Conservation (phyloP, 1,140 invertebrate species). For the Magallana ariakensis region DNA sequence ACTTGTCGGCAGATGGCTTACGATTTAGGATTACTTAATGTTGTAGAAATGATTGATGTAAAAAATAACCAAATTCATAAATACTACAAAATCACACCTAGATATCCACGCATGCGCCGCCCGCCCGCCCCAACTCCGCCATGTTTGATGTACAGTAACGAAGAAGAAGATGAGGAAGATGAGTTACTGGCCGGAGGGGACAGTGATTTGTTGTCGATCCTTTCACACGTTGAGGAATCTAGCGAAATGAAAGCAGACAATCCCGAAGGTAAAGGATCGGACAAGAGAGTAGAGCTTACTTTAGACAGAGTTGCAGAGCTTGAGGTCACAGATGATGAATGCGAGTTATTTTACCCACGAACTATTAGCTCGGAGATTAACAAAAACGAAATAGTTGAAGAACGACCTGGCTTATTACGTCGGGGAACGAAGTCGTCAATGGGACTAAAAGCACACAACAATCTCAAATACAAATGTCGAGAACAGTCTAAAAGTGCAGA, state of each 20-base stretch:
- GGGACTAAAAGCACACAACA: conserved; percentile 40
- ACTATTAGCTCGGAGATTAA: neutral
- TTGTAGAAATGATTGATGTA: conserved; percentile 75
- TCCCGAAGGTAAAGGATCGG: neutral
- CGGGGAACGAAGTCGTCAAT: conserved; percentile 52
- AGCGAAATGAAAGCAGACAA: neutral
- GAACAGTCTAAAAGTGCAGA: conserved; percentile 33
- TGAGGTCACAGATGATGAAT: conserved; percentile 46
- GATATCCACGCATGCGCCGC: conserved; percentile 55
- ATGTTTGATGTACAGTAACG: neutral
- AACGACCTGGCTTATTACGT: conserved; percentile 43
- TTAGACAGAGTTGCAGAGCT: conserved; percentile 14
- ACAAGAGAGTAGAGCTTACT: neutral
- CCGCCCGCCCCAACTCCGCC: conserved; percentile 50
- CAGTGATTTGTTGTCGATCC: neutral
- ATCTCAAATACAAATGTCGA: conserved; percentile 15
- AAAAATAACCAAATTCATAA: conserved; percentile 67
- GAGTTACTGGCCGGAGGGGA: neutral
- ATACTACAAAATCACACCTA: conserved; percentile 58
- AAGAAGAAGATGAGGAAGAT: conserved; percentile 47
- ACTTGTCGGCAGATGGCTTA: conserved; percentile 76
- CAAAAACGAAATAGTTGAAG: conserved; percentile 15
- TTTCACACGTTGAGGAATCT: neutral
- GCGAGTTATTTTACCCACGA: conserved; percentile 42
- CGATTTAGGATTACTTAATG: conserved; percentile 66